Evolutionary conservation across 2,888 invertebrate genomes (phyloP).

Genomic region (Eustalomyia histrio): DNA sequence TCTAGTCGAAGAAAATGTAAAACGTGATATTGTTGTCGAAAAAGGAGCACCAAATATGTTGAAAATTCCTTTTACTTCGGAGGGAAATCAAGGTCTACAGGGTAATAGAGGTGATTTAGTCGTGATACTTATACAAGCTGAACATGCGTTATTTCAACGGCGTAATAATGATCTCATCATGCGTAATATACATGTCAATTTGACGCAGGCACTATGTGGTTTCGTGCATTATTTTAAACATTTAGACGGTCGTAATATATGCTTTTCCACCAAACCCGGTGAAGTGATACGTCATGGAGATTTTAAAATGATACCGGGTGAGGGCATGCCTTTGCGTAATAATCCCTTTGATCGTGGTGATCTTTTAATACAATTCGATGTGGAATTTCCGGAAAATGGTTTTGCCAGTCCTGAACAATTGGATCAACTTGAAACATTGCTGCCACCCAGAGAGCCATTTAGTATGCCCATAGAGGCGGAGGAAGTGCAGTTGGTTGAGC

Average conservation of each 20-base stretch:
- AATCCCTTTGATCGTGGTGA: constrained; percentile 93
- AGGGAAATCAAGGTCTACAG: constrained; percentile 94
- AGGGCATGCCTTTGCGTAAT: constrained; percentile 94
- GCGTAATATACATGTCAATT: constrained; percentile 84
- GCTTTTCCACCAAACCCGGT: constrained; percentile 89
- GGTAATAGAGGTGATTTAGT: constrained; percentile 93
- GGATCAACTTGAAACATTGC: constrained; percentile 85
- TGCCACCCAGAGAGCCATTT: constrained; percentile 87
- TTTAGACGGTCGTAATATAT: constrained; percentile 91
- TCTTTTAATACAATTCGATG: constrained; percentile 91
- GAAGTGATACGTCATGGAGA: constrained; percentile 91
- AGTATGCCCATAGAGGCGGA: constrained; percentile 89
- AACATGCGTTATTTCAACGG: constrained; percentile 89
- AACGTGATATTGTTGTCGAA: constrained; percentile 92
- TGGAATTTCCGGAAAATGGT: constrained; percentile 90
- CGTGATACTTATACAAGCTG: constrained; percentile 89
- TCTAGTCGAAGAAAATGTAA: constrained; percentile 89
- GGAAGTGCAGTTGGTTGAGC: constrained; percentile 90
- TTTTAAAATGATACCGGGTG: constrained; percentile 87
- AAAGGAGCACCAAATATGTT: constrained; percentile 93
- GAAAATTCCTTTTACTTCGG: constrained; percentile 91
- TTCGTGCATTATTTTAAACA: constrained; percentile 92
- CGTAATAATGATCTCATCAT: constrained; percentile 87
- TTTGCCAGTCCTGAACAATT: constrained; percentile 86
- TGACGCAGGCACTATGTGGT: constrained; percentile 95